Base-by-base conservation (phyloP, 2,888 invertebrate genomes). In the Stenodera caucasica region DNA sequence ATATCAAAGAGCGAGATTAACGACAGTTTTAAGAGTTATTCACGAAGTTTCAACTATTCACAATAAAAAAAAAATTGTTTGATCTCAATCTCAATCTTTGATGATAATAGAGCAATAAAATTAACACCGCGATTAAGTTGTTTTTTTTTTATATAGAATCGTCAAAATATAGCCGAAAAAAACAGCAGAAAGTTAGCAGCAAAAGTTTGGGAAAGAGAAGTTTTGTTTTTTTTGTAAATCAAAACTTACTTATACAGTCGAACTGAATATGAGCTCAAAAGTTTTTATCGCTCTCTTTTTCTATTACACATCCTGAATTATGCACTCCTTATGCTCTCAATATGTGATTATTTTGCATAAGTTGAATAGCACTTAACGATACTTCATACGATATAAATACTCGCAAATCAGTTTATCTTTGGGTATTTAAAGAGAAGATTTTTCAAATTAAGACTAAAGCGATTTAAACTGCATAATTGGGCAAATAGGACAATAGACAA, bases 1-100 rank as follows among this genome's bases (percentile, higher is more conserved):
- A 56, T 49, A 40, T 7, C 37, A 40, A 15, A 40, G n/a, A n/a
- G n/a, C n/a, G n/a, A 18, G 15, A 40, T 40, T 15, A 40, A 40
- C 7, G 37, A 9, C 18, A 18, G 2, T 40, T 40, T 35, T 14
- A 35, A 35, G 5, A 1, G 35, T 35, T 35, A 4, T 14, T 1
- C 1, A 35, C 4, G 4, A 15, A 37, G 7, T 15, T 37, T 37
- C 7, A 37, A 37, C n/a, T 15, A 37, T 37, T 8, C 40, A 40
- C 7, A 15, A 40, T 9, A 18, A 4, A 5, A 11, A 40, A 1
- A 18, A 21, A 40, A 12, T 11, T 15, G n/a, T n/a, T n/a, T n/a
- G 11, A 40, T 40, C 2, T 21, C 18, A 15, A 40, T 18, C 40
- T 9, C 9, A 21, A 40, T 40, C 40, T 18, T 40, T 40, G 40